Percentiles rank a stretch among this genome's conserved stretches.
Evolutionary conservation across 1,140 invertebrate genomes (phyloP).

Genomic region (Cepaea nemoralis): DNA sequence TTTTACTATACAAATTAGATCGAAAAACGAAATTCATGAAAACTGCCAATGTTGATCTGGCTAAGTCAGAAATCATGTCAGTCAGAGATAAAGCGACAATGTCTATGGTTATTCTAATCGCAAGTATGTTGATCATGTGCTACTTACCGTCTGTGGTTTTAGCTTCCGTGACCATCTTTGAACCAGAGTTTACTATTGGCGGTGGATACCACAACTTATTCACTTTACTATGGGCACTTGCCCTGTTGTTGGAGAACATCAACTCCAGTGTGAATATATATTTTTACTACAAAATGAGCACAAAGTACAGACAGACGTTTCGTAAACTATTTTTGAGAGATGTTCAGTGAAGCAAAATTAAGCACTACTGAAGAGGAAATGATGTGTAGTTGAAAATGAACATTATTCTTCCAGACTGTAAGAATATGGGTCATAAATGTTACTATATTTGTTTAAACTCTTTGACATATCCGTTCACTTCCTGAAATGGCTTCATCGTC

Average conservation of each 20-base stretch:
- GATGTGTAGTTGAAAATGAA: no score
- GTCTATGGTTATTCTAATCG: no score
- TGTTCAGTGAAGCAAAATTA: no score
- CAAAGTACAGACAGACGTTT: not conserved
- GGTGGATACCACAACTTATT: not conserved
- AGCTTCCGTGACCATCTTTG: not conserved
- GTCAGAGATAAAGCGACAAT: no score
- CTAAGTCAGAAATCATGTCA: not conserved
- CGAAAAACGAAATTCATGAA: not conserved
- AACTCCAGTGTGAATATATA: slow-evolving; percentile 21
- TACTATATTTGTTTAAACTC: no score
- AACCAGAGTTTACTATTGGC: not conserved
- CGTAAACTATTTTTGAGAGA: not conserved
- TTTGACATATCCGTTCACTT: no score
- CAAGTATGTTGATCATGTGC: not conserved
- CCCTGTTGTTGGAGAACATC: not conserved
- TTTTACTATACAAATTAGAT: not conserved
- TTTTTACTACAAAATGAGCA: slow-evolving; percentile 9
- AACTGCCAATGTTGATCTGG: not conserved
- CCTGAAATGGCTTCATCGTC: no score
- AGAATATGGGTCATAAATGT: no score
- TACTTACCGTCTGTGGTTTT: not conserved
- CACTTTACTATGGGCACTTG: not conserved
- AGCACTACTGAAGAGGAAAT: no score
- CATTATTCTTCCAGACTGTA: no score